Evolutionary conservation across 2,797 vertebrate genomes (phyloP), one percentile per base, ranked within the genome.

Genomic region (Philypnodon macrostomus): DNA sequence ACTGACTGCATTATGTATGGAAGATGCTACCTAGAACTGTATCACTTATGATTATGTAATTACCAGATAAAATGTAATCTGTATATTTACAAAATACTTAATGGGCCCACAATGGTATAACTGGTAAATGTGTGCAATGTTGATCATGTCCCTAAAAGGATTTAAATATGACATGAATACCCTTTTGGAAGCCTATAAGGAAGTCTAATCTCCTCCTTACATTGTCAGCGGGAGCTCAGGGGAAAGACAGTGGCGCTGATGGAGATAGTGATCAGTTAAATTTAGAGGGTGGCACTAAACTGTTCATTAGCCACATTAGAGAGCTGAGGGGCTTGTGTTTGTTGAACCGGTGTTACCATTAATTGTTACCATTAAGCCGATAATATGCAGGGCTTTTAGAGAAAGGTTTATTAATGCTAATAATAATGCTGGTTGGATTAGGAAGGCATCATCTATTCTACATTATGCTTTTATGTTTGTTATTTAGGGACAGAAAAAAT

Each of bases 391-490:
- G 52, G 63, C 58, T 77, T 79, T 71, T 47, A 29, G 30, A 68
- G 54, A 69, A 61, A 55, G 4, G 42, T 69, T 81, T 61, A 80
- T 74, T 67, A 77, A 78, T 62, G 68, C 60, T 48, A 73, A 70
- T 75, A 73, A 70, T 75, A 73, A 75, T 46, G 37, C 59, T 62
- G 59, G 66, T 54, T 45, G 73, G 69, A 80, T 81, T 73, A 73
- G 58, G 51, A 73, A 58, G 37, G n/a, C 70, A 68, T 69, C 21
- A 55, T 70, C 55, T 63, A 56, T 36, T 55, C 27, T 24, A 24
- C 36, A 24, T 48, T 52, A 31, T n/a, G 57, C 36, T 39, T 70
- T 16, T 4, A 38, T 35, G 4, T 45, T 62, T 67, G 32, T 31
- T 47, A 16, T 53, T 58, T 56, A 52, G 51, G 47, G 50, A 67